Evolutionary conservation across 2,113 vertebrate species (phyloP).

Genomic region (Rana temporaria): DNA sequence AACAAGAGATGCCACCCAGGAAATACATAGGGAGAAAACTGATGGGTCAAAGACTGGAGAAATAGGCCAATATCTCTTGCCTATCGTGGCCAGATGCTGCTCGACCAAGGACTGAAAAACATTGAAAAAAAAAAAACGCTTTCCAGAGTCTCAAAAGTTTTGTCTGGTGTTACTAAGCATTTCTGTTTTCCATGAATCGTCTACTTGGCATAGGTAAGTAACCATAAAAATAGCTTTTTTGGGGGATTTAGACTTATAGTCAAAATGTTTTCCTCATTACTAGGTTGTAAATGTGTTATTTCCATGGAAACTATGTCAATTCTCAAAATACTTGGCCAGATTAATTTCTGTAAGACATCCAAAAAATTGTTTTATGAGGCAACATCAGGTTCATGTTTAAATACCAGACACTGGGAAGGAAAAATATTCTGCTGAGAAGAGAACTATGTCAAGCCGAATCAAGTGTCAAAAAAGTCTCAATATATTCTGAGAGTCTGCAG

Average conservation of each 20-base stretch:
- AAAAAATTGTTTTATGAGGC: conserved; percentile 61
- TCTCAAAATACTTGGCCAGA: conserved; percentile 44
- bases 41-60: no score
- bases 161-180: conserved; percentile 1
- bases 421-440: conserved; percentile 71
- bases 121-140: conserved; percentile 1
- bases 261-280: conserved; percentile 53
- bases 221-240: conserved; percentile 18
- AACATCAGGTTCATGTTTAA: conserved; percentile 68
- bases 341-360: conserved; percentile 43
- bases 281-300: conserved; percentile 45
- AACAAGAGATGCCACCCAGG: no score
- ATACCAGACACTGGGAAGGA: conserved; percentile 70
- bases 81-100: no score
- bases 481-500: conserved; percentile 72
- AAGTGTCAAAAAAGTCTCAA: conserved; percentile 78
- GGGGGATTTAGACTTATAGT: conserved; percentile 8
- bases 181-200: conserved; percentile 12
- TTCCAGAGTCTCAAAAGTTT: neutral
- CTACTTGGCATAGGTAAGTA: conserved; percentile 30
- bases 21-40: no score
- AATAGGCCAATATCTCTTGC: no score
- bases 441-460: conserved; percentile 72
- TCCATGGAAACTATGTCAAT: conserved; percentile 54
- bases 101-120: neutral